Conservation (phyloP, 2,797 vertebrate species). For the Acomys russatus region DNA sequence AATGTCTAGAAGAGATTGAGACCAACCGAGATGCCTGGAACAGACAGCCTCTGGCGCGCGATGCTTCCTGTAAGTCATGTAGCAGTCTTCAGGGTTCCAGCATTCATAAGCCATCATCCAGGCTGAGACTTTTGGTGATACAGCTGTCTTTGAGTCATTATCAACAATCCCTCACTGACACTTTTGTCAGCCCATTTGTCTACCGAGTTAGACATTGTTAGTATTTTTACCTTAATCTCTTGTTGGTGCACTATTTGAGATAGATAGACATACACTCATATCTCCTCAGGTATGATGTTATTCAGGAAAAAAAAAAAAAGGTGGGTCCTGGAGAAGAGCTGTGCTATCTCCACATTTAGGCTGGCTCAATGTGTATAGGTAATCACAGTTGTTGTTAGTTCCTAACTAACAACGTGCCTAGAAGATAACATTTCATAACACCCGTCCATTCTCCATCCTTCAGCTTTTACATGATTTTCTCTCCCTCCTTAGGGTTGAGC, state of each 20-base stretch:
- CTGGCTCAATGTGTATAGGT: background rate
- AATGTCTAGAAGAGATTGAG: background rate
- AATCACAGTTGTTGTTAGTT: background rate
- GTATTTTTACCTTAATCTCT: background rate
- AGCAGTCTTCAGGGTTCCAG: background rate
- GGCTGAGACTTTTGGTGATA: background rate
- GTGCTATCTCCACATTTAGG: background rate
- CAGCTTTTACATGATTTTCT: background rate
- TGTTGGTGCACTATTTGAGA: no score
- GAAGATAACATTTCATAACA: background rate
- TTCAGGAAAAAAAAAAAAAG: no score
- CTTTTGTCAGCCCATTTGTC: background rate
- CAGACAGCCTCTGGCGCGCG: background rate
- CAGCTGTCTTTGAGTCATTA: background rate
- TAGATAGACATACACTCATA: background rate
- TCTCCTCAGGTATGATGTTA: background rate
- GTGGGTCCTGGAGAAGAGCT: background rate
- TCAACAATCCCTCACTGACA: background rate
- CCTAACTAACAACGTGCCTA: background rate
- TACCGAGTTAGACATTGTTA: background rate
- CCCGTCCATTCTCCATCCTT: background rate
- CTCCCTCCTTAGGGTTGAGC: background rate
- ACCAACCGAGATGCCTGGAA: background rate
- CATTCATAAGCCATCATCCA: background rate
- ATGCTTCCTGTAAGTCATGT: background rate